Percentiles rank a stretch among this genome's conserved stretches.
phyloP scores from a whole-genome alignment of 2,888 invertebrate species.

The Eretmocerus hayati region DNA sequence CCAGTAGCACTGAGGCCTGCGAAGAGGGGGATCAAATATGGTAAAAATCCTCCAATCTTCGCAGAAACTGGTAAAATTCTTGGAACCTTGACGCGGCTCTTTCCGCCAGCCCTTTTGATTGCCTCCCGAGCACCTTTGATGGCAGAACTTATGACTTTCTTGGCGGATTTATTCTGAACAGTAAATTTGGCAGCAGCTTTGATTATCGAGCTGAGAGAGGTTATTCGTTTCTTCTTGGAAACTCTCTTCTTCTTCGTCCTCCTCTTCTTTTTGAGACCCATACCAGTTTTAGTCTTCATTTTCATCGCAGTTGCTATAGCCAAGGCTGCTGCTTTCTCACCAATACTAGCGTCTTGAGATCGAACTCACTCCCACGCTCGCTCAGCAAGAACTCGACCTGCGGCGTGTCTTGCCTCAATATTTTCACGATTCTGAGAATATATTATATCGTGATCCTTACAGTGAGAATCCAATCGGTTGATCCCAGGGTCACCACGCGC shows the following conservation, averaged over 20 bases:
- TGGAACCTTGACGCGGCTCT: not conserved
- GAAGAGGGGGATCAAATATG: not conserved
- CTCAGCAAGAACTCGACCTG: constrained; percentile 36
- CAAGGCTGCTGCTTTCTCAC: constrained; percentile 35
- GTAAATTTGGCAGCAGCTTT: not conserved
- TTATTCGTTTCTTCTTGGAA: constrained; percentile 12
- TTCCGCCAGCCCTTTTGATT: not conserved
- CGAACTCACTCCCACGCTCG: constrained; percentile 32
- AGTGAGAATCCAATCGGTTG: constrained; percentile 20
- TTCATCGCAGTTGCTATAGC: constrained; percentile 35
- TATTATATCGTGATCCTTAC: no score
- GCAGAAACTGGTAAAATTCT: not conserved
- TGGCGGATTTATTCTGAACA: no score
- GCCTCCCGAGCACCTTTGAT: not conserved
- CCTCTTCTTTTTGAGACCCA: constrained; percentile 26
- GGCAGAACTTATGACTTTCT: not conserved
- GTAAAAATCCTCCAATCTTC: not conserved
- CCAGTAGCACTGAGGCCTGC: not conserved
- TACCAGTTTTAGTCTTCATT: constrained; percentile 31
- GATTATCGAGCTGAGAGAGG: not conserved
- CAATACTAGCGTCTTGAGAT: constrained; percentile 28
- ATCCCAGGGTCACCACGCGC: constrained; percentile 27
- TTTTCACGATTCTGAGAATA: constrained; percentile 23
- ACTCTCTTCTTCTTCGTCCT: constrained; percentile 18
- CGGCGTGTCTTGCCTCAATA: constrained; percentile 29